phyloP scores from a whole-genome alignment of 2,888 invertebrate genomes.

The Nemapogon koenigi region DNA sequence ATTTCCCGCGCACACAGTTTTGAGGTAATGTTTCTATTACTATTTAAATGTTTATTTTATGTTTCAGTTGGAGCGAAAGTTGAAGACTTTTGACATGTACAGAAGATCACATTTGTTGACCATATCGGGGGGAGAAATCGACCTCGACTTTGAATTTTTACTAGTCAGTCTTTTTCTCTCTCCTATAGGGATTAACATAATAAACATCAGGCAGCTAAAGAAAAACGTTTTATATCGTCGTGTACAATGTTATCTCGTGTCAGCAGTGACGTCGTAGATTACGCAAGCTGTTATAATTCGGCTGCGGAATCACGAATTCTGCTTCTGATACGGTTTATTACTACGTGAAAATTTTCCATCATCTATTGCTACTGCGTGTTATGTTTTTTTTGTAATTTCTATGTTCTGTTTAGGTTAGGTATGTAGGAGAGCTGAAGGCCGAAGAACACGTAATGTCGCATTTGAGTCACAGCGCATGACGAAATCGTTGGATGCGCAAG shows the following conservation, averaged over 20 bases:
- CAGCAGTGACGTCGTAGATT: slow-evolving; percentile 59
- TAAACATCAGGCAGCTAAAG: slow-evolving; percentile 24
- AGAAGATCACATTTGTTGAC: slow-evolving; percentile 27
- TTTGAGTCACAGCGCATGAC: slow-evolving; percentile 42
- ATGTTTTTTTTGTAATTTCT: slow-evolving; percentile 27
- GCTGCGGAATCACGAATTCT: slow-evolving; percentile 61
- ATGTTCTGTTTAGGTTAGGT: slow-evolving; percentile 33
- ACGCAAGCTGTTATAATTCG: slow-evolving; percentile 53
- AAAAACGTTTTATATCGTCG: slow-evolving; percentile 1
- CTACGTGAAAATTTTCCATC: slow-evolving; percentile 16
- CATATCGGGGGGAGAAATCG: slow-evolving; percentile 70
- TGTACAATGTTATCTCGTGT: slow-evolving; percentile 24
- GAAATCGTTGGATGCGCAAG: slow-evolving; percentile 35
- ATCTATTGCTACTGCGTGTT: slow-evolving; percentile 13
- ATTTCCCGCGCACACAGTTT: slow-evolving; percentile 26
- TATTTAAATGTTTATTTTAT: slow-evolving; percentile 22
- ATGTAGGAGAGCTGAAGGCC: too few relatives aligned
- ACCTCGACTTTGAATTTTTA: slow-evolving; percentile 65
- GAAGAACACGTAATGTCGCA: slow-evolving; percentile 23
- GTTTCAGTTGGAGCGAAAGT: slow-evolving; percentile 25
- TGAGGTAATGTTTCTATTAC: slow-evolving; percentile 12
- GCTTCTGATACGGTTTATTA: slow-evolving; percentile 30
- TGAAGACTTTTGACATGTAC: slow-evolving; percentile 17
- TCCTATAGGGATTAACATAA: slow-evolving; percentile 72
- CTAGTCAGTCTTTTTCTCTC: slow-evolving; percentile 83